Percentiles rank a stretch among this genome's conserved stretches.
phyloP scores from a whole-genome alignment of 2,888 invertebrate species.

The Megaustenia siamemsis region DNA sequence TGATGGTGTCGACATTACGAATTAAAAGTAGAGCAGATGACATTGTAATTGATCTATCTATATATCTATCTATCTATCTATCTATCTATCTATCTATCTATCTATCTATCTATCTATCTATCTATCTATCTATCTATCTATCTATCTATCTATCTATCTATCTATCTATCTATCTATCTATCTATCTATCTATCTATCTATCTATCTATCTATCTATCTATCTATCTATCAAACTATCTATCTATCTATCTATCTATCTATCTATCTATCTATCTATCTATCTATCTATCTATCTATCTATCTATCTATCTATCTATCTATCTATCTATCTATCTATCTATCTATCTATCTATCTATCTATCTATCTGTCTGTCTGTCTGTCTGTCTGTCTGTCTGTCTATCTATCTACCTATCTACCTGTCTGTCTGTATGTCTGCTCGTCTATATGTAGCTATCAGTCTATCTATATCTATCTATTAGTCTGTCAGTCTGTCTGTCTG shows the following conservation, averaged over 20 bases:
- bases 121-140: not conserved
- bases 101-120: not conserved
- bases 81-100: not conserved
- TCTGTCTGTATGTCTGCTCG: too few relatives aligned
- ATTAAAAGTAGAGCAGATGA: too few relatives aligned
- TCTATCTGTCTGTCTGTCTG: too few relatives aligned
- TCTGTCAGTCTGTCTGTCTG: slow-evolving; percentile 23
- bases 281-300: not conserved
- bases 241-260: not conserved
- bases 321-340: not conserved
- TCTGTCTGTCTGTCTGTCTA: too few relatives aligned
- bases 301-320: not conserved
- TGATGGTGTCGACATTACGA: too few relatives aligned
- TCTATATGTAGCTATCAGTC: too few relatives aligned
- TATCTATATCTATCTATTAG: too few relatives aligned
- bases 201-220: not conserved
- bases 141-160: not conserved
- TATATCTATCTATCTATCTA: not conserved
- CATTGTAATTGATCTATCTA: not conserved
- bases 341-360: slow-evolving; percentile 2
- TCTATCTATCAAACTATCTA: not conserved
- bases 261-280: not conserved
- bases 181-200: not conserved
- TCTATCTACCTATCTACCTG: too few relatives aligned
- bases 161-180: not conserved